Base-by-base conservation (phyloP, 2,888 invertebrate genomes). In the Penaeus monodon region DNA sequence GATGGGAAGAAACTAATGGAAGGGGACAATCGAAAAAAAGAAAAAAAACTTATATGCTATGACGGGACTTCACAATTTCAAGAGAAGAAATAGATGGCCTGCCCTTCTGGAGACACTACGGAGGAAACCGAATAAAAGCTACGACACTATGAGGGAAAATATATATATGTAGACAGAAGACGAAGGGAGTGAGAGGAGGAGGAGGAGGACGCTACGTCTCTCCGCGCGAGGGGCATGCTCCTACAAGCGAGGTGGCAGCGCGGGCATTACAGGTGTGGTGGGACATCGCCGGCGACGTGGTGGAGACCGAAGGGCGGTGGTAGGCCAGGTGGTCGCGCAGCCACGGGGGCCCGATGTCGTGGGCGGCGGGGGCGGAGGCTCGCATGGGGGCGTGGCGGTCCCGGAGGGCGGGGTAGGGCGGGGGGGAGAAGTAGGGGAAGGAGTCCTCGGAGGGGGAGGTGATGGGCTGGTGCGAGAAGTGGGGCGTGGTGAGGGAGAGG, bases 201-300 rank as follows among this genome's bases (percentile, higher is more conserved):
- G 27, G 29, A 74, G 44, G 82, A 77, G 57, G 77, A 17, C 44
- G 57, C 57, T 57, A 57, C 14, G 57, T 17, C 57, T 20, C 57
- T 57, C 57, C 57, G 14, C n/a, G 57, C 20, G 77, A 66, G 22
- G 76, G 17, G 17, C 57, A 57, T 57, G 57, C 57, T 57, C 57
- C 57, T 57, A 57, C 57, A 57, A 57, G 57, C 57, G 57, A 57
- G 57, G 57, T 12, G 57, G 57, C 57, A n/a, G 57, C 2, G 49
- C 22, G 74, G 87, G 83, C 88, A 92, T 96, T 97, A 97, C 97
- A 97, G 94, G 96, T 97, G 92, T 97, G 97, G 94, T 97, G 97
- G 91, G 97, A 97, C 91, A 95, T 94, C 90, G 96, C 96, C 90
- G 96, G 95, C 91, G 95, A 95, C 90, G 91, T 91, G 68, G 96